Evolutionary conservation across 2,888 invertebrate species (phyloP).

Genomic region (Hesperia comma): DNA sequence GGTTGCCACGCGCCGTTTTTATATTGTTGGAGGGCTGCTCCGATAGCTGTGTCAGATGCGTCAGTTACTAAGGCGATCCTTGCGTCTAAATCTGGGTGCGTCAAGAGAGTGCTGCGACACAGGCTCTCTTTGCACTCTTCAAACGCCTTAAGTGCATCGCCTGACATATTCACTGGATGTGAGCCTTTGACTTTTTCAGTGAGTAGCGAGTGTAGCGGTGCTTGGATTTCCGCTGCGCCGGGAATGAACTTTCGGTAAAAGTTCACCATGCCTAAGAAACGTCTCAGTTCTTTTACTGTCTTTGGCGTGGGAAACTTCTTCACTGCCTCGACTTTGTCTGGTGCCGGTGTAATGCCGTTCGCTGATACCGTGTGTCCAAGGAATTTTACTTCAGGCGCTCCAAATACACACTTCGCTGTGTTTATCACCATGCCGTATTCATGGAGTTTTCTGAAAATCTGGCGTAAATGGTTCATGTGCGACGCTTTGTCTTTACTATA

Average conservation of each 20-base stretch:
- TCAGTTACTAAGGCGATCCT: background rate
- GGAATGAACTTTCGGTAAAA: background rate
- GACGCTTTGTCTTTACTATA: background rate
- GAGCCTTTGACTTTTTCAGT: background rate
- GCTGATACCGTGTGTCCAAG: slow-evolving; percentile 15
- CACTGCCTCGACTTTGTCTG: slow-evolving; percentile 16
- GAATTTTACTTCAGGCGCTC: slow-evolving; percentile 15
- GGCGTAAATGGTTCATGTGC: background rate
- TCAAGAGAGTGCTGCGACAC: background rate
- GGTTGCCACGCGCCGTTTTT: background rate
- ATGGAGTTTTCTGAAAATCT: background rate
- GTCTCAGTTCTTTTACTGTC: slow-evolving; percentile 10
- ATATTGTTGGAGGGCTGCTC: background rate
- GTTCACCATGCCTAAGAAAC: background rate
- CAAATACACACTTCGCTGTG: slow-evolving; percentile 10
- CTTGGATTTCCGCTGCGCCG: background rate
- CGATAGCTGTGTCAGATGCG: background rate
- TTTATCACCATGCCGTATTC: background rate
- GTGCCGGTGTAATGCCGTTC: slow-evolving; percentile 18
- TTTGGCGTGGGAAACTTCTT: slow-evolving; percentile 9
- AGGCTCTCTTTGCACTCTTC: background rate
- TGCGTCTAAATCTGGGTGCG: background rate
- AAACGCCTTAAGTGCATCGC: background rate
- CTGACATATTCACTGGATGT: background rate
- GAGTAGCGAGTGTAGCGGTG: background rate